Evolutionary conservation across 1,140 invertebrate genomes (phyloP).

Genomic region (Zaprionus gabonicus): DNA sequence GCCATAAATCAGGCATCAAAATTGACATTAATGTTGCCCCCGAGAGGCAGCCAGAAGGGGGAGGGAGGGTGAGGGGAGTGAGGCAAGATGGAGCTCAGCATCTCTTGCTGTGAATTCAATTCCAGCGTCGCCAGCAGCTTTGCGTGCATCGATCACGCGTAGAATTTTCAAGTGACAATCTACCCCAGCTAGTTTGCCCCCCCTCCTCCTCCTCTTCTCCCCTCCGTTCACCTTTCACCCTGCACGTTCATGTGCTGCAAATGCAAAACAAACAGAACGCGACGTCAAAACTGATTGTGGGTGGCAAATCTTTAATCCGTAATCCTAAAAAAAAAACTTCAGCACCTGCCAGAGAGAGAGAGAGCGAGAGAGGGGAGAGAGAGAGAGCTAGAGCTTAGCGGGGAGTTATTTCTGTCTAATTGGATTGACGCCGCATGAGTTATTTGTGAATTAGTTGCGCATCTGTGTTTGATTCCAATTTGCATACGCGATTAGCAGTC

Average conservation of each 20-base stretch:
- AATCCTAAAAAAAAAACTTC: background rate
- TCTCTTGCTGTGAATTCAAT: slow-evolving; percentile 53
- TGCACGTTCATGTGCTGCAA: slow-evolving; percentile 26
- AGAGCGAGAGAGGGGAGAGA: background rate
- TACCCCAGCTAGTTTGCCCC: slow-evolving; percentile 3
- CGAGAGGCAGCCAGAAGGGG: slow-evolving; percentile 22
- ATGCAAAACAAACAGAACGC: slow-evolving; percentile 45
- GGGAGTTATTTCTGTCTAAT: slow-evolving; percentile 11
- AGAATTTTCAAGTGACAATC: slow-evolving; percentile 76
- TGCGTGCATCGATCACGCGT: slow-evolving; percentile 64
- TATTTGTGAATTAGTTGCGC: slow-evolving; percentile 40
- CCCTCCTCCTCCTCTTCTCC: background rate
- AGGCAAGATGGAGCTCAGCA: background rate
- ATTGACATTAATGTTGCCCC: slow-evolving; percentile 79
- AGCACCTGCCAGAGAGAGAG: too few relatives aligned
- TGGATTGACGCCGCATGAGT: slow-evolving; percentile 22
- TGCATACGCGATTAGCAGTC: slow-evolving; percentile 46
- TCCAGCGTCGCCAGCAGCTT: slow-evolving; percentile 22
- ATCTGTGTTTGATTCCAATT: slow-evolving; percentile 46
- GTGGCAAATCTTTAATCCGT: slow-evolving; percentile 20
- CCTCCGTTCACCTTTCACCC: background rate
- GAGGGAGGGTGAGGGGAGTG: background rate
- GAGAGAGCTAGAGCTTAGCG: background rate
- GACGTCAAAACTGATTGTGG: slow-evolving; percentile 38
- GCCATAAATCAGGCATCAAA: slow-evolving; percentile 81